Evolutionary conservation across 2,797 vertebrate species (phyloP).

Genomic region (Falco cherrug): DNA sequence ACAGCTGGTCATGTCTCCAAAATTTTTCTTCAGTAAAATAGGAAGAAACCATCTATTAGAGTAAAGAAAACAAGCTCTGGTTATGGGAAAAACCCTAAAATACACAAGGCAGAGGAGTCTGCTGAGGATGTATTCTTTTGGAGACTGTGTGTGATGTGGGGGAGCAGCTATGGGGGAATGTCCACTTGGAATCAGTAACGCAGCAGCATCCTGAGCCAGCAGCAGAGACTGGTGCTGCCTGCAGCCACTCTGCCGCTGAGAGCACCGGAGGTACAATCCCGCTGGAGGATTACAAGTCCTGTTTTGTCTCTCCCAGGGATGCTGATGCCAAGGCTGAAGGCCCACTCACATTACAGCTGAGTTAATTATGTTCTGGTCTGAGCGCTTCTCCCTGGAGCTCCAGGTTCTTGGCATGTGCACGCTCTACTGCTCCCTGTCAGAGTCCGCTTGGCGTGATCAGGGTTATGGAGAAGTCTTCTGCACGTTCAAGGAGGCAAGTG

Average conservation of each 20-base stretch:
- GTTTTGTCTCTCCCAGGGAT: background rate
- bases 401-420: fast-evolving
- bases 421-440: background rate
- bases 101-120: background rate
- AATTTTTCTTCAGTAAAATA: background rate
- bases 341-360: background rate
- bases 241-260: background rate
- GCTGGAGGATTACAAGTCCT: background rate
- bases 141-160: background rate
- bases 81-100: background rate
- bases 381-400: background rate
- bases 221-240: background rate
- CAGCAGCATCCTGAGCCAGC: background rate
- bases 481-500: background rate
- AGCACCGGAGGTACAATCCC: background rate
- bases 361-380: background rate
- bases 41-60: background rate
- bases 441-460: fast-evolving
- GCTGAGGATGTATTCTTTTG: background rate
- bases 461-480: background rate
- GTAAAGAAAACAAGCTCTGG: background rate
- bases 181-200: background rate
- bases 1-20: background rate
- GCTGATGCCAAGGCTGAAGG: background rate
- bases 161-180: background rate